phyloP scores from a whole-genome alignment of 2,888 invertebrate genomes.

The Archips xylosteana region DNA sequence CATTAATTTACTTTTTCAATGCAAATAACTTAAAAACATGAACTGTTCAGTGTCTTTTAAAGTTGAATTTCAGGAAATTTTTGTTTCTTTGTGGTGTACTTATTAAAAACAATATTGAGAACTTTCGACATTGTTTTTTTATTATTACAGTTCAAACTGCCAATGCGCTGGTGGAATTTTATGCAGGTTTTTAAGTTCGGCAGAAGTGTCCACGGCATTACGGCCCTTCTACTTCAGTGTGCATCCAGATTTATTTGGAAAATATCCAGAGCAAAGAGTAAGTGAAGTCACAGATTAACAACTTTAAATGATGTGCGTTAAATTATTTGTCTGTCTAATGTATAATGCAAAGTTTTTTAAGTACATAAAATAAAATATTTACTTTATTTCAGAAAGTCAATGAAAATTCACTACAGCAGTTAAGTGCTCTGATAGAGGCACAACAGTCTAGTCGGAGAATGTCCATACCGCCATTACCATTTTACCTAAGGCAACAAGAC shows the following conservation, averaged over 20 bases:
- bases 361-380: not conserved
- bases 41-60: not conserved
- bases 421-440: constrained; percentile 94
- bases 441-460: constrained; percentile 88
- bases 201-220: constrained; percentile 95
- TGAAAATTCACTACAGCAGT: constrained; percentile 94
- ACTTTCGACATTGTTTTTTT: not conserved
- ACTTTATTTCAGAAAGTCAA: constrained; percentile 89
- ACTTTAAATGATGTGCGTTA: not conserved
- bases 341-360: not conserved
- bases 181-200: constrained; percentile 87
- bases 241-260: constrained; percentile 97
- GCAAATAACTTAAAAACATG: not conserved
- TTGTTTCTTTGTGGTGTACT: not conserved
- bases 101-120: not conserved
- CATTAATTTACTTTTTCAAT: not conserved
- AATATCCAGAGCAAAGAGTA: constrained; percentile 95
- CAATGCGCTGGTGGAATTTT: constrained; percentile 59
- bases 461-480: constrained; percentile 88
- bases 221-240: constrained; percentile 98
- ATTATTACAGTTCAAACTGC: constrained; percentile 50
- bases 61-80: not conserved
- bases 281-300: constrained; percentile 49
- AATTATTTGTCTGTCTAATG: not conserved
- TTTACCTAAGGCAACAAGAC: constrained; percentile 91